These are phyloP conservation scores for Parazoanthus swiftii DNA, from an alignment of 92 coral and sea anemone species.

Conservation along the genomic window DNA sequence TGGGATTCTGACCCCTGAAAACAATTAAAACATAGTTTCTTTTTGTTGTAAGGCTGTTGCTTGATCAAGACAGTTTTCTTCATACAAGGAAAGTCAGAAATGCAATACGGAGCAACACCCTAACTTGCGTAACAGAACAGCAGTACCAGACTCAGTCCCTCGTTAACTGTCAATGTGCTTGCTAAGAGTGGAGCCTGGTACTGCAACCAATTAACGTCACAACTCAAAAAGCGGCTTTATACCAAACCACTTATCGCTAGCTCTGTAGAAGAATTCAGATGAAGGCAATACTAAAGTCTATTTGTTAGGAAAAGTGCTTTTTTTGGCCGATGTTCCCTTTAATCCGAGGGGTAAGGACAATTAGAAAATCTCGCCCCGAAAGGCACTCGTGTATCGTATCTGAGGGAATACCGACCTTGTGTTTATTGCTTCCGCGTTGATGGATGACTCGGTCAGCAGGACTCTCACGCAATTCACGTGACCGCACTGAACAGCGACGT, in stretches of 20 bases:
- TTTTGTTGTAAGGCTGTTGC: background rate
- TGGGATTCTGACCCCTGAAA: slow-evolving; percentile 85
- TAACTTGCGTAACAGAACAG: background rate
- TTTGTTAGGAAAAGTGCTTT: too few relatives aligned
- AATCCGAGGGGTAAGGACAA: too few relatives aligned
- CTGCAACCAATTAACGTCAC: background rate
- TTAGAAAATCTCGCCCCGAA: too few relatives aligned
- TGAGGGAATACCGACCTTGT: slow-evolving; percentile 34
- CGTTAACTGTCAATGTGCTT: too few relatives aligned
- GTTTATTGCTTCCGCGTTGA: slow-evolving; percentile 84
- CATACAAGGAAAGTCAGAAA: too few relatives aligned
- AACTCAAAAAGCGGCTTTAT: too few relatives aligned
- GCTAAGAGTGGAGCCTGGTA: too few relatives aligned
- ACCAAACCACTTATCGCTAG: too few relatives aligned
- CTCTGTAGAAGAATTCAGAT: too few relatives aligned
- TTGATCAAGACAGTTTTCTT: too few relatives aligned
- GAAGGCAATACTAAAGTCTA: too few relatives aligned
- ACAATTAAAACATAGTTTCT: background rate
- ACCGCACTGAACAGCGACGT: slow-evolving; percentile 93
- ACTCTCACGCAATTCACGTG: slow-evolving; percentile 90
- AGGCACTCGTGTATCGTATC: background rate
- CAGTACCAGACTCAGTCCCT: background rate
- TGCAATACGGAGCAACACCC: background rate
- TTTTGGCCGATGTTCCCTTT: too few relatives aligned
- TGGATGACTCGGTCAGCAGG: slow-evolving; percentile 86